phyloP scores from a whole-genome alignment of 2,888 invertebrate genomes.

The Leptinotarsa tumamoca region DNA sequence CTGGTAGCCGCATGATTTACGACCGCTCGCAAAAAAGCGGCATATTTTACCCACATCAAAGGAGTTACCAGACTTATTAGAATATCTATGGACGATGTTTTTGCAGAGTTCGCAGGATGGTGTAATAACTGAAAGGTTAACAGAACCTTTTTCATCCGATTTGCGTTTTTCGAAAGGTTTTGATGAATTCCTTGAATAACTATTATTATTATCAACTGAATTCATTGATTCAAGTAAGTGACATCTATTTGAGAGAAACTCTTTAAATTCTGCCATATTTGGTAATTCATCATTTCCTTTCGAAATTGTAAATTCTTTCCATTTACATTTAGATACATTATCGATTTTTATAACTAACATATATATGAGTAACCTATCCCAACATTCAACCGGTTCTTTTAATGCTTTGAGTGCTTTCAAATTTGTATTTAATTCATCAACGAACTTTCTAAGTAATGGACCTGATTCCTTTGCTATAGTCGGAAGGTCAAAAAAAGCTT shows the following conservation, averaged over 20 bases:
- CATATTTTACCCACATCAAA: too few relatives aligned
- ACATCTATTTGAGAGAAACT: not conserved
- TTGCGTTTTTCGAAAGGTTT: not conserved
- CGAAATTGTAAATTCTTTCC: not conserved
- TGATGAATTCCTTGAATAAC: not conserved
- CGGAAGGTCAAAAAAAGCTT: not conserved
- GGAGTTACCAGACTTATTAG: too few relatives aligned
- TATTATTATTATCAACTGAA: not conserved
- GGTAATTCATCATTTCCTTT: not conserved
- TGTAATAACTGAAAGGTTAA: not conserved
- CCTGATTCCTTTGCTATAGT: not conserved
- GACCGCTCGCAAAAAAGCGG: too few relatives aligned
- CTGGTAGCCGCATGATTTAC: too few relatives aligned
- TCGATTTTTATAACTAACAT: not conserved
- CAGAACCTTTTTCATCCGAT: not conserved
- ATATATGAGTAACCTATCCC: not conserved
- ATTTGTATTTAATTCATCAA: not conserved
- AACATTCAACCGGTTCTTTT: not conserved
- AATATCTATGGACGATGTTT: too few relatives aligned
- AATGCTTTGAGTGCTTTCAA: not conserved
- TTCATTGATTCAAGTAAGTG: not conserved
- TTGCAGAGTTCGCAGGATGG: constrained; percentile 5
- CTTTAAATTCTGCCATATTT: not conserved
- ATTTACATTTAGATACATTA: not conserved
- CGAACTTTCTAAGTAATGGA: not conserved